phyloP scores from a whole-genome alignment of 2,113 vertebrate genomes.

The Oncorhynchus mykiss region DNA sequence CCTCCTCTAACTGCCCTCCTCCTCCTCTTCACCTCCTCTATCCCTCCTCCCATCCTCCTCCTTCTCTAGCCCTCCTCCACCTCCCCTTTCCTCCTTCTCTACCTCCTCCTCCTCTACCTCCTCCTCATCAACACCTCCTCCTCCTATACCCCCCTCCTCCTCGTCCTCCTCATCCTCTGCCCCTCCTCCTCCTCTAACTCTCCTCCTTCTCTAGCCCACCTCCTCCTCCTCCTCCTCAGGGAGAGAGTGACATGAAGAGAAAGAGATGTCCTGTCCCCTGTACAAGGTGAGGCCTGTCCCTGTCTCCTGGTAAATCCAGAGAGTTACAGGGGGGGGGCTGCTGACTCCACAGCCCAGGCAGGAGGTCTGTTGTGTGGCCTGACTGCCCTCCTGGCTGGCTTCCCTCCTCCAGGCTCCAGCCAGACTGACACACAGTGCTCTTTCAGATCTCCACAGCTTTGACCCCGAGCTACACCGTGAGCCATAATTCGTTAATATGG shows the following conservation, averaged over 20 bases:
- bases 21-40: too few relatives aligned
- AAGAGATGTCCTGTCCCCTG: conserved; percentile 6
- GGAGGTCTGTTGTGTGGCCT: conserved; percentile 86
- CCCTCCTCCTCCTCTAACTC: too few relatives aligned
- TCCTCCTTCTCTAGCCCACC: too few relatives aligned
- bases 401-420: conserved; percentile 36
- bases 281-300: conserved; percentile 22
- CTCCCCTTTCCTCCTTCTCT: too few relatives aligned
- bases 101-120: too few relatives aligned
- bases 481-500: background rate
- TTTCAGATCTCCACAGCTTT: conserved; percentile 53
- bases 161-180: too few relatives aligned
- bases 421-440: conserved; percentile 51
- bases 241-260: background rate
- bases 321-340: conserved; percentile 50
- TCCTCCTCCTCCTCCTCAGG: background rate
- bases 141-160: too few relatives aligned
- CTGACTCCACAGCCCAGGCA: conserved; percentile 79
- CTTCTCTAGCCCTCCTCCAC: too few relatives aligned
- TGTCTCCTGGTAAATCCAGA: conserved; percentile 15
- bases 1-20: too few relatives aligned
- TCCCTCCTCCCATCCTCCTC: too few relatives aligned
- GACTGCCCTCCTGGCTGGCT: conserved; percentile 64
- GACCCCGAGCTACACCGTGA: conserved; percentile 26
- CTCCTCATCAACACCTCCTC: too few relatives aligned